phyloP scores from a whole-genome alignment of 2,888 invertebrate genomes.

The Leptura quadrifasciata region DNA sequence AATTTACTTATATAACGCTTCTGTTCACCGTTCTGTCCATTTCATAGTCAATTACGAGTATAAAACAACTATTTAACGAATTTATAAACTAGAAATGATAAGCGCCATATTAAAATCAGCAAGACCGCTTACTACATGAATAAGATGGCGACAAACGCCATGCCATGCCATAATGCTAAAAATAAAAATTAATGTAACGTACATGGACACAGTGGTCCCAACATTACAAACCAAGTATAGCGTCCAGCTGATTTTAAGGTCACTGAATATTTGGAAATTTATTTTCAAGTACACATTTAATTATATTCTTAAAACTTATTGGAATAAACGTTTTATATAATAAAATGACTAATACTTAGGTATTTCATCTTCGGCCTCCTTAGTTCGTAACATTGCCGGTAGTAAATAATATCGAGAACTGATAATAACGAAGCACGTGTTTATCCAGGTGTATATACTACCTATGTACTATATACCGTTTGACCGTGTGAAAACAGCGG shows the following conservation, averaged over 20 bases:
- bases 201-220: slow-evolving; percentile 22
- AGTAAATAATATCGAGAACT: too few species aligned
- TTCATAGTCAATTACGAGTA: background rate
- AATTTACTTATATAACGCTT: background rate
- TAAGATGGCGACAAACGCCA: slow-evolving; percentile 34
- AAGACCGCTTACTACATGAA: background rate
- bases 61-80: background rate
- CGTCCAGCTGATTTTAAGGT: slow-evolving; percentile 24
- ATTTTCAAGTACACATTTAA: too few species aligned
- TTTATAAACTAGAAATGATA: background rate
- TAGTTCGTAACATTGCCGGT: too few species aligned
- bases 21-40: background rate
- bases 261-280: background rate
- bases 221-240: background rate
- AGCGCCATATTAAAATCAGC: slow-evolving; percentile 24
- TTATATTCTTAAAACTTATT: too few species aligned
- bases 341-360: too few species aligned
- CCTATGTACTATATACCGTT: too few species aligned
- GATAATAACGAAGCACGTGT: too few species aligned
- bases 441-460: too few species aligned
- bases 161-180: slow-evolving; percentile 24
- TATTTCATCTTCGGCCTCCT: too few species aligned
- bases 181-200: slow-evolving; percentile 20
- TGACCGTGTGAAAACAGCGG: too few species aligned
- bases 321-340: too few species aligned